Conservation (phyloP, 2,113 vertebrate genomes). For the Meriones unguiculatus region DNA sequence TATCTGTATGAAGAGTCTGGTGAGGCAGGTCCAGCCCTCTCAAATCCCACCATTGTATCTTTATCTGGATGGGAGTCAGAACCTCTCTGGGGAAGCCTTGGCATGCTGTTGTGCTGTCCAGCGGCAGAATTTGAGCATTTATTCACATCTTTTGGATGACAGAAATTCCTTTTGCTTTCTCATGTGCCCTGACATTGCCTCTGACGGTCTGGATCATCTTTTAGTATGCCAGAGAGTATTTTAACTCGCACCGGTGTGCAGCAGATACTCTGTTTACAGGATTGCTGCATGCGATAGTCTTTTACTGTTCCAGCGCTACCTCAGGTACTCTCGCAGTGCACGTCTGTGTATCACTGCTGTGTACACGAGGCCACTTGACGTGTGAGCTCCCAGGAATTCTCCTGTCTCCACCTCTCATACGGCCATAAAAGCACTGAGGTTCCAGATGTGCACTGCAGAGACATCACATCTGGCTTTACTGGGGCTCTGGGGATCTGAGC, state of each 20-base stretch:
- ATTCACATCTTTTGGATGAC: not conserved
- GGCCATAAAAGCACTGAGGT: not conserved
- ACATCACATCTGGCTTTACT: not conserved
- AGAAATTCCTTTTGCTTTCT: constrained; percentile 34
- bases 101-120: not conserved
- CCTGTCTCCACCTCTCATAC: not conserved
- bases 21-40: not conserved
- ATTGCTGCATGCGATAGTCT: not conserved
- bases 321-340: constrained; percentile 27
- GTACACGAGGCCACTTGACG: not conserved
- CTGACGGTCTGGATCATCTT: not conserved
- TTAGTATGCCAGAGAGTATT: not conserved
- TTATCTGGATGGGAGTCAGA: not conserved
- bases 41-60: not conserved
- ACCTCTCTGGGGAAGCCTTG: not conserved
- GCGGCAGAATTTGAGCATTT: not conserved
- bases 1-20: not conserved
- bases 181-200: not conserved
- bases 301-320: constrained; percentile 12
- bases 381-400: not conserved
- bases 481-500: not conserved
- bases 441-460: not conserved
- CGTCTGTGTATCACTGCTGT: no score
- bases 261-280: constrained; percentile 12
- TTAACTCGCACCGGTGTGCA: not conserved